Evolutionary conservation across 2,888 invertebrate species (phyloP), one percentile per base, ranked within the genome.

Genomic region (Fragum whitleyi): DNA sequence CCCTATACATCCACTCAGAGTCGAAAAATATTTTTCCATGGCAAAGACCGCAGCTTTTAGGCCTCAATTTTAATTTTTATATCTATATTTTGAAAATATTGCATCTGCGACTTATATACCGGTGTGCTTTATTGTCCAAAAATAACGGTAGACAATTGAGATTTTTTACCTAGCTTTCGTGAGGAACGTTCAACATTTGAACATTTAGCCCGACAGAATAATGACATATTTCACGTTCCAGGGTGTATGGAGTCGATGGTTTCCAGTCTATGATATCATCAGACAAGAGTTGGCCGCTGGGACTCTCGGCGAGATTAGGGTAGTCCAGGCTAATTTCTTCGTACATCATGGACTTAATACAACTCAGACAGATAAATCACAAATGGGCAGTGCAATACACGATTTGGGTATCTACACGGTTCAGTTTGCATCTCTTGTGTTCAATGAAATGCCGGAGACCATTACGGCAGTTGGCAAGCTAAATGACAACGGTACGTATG

Each of bases 221-320:
- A 36, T 36, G 32, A 6, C 32, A 9, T 6, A 6, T 9, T 36
- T 6, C 32, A 36, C 9, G 9, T n/a, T 19, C 47, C 81, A 95
- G 95, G 98, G 96, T 0, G 95, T 97, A n/a, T 98, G 98, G 98
- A 97, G 97, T 0, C 95, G 98, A 47, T 97, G 96, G 94, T 96
- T 97, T 78, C 98, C 98, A 0, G 95, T 95, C 0, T 97, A 97
- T 92, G 94, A 95, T 65, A 95, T 96, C 85, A 92, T 97, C 68
- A 95, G 95, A 72, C 95, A 96, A 87, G 95, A 96, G 90, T 95
- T 98, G 2, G 94, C 36, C 94, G 39, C 97, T 97, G 97, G 97
- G 96, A 0, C 95, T 97, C 65, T 97, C 95, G 94, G 96, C 96
- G 83, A 97, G 97, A 1, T 95, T 95, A 0, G 97, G 97, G 92